Conservation (phyloP, 2,888 invertebrate species). For the Microctonus brassicae region DNA sequence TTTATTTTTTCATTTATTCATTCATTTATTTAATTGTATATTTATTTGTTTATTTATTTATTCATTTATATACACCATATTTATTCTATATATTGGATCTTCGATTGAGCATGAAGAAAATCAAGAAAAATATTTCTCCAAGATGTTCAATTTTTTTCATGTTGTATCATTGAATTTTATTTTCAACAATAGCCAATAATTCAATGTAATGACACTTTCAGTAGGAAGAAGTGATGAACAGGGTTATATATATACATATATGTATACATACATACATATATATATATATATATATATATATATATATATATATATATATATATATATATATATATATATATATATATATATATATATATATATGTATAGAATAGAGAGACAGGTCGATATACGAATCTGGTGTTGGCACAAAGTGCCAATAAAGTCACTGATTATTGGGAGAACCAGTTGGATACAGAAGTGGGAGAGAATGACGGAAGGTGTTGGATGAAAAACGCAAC, state of each 20-base stretch:
- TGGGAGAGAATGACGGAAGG: conserved; percentile 27
- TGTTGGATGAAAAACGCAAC: conserved; percentile 44
- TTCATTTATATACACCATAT: background rate
- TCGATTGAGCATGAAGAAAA: background rate
- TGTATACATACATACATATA: no score
- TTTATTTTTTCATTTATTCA: no score
- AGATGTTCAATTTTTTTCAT: background rate
- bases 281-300: no score
- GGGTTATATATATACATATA: conserved; percentile 4
- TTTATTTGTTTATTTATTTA: background rate
- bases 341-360: conserved; percentile 1
- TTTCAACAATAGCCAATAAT: conserved; percentile 39
- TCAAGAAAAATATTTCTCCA: background rate
- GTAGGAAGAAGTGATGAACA: background rate
- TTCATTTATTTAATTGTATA: background rate
- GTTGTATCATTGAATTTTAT: conserved; percentile 1
- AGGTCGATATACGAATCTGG: conserved; percentile 24
- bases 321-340: no score
- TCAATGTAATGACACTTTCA: conserved; percentile 4
- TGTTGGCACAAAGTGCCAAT: conserved; percentile 46
- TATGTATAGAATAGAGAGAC: no score
- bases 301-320: no score
- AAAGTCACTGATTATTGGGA: conserved; percentile 44
- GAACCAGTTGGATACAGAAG: conserved; percentile 24
- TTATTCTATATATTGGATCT: background rate